Conservation (phyloP, 2,797 vertebrate genomes). For the Arctocebus calabarensis region DNA sequence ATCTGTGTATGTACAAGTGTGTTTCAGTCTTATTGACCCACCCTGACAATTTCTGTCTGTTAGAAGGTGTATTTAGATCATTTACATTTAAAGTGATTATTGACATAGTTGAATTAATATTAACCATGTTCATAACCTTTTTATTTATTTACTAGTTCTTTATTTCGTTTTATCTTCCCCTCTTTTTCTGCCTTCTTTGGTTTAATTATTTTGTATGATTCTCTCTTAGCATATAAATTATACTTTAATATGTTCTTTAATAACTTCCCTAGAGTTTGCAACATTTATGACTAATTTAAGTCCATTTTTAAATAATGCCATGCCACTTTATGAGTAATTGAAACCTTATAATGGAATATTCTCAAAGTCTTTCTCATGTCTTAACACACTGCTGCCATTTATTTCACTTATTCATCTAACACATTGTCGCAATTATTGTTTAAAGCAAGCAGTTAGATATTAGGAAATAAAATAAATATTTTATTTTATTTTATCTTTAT, state of each 20-base stretch:
- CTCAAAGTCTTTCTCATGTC: not conserved
- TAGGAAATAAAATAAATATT: not conserved
- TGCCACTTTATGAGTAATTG: not conserved
- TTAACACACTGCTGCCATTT: too few species aligned
- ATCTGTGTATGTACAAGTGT: not conserved
- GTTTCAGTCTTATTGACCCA: not conserved
- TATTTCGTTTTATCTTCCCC: not conserved
- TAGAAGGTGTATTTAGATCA: not conserved
- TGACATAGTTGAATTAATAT: not conserved
- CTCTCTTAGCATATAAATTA: not conserved
- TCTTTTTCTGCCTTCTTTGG: not conserved
- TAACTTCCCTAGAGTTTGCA: not conserved
- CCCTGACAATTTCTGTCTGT: not conserved
- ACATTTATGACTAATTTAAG: not conserved
- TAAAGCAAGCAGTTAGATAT: not conserved
- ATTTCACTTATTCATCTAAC: not conserved
- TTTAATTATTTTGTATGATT: not conserved
- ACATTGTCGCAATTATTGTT: not conserved
- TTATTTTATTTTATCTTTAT: not conserved
- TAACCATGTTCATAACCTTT: not conserved
- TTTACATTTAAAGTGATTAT: not conserved
- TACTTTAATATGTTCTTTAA: not conserved
- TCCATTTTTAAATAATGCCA: not conserved
- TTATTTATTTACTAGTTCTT: not conserved
- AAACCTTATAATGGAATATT: not conserved